Conservation (phyloP, 2,888 invertebrate species). For the Amblyjoppa proteus region DNA sequence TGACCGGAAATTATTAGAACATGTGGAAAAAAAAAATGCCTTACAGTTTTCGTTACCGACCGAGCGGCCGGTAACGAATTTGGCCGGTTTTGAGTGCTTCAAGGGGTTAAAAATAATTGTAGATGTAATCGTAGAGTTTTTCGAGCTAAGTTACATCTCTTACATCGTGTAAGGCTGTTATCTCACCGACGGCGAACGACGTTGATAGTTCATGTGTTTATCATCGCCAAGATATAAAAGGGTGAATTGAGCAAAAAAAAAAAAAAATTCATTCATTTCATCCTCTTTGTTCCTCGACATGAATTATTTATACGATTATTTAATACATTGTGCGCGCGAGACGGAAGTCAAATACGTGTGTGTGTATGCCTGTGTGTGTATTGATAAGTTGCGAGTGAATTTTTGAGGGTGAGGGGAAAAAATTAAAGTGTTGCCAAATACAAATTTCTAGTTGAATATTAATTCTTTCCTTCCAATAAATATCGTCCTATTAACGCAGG, state of each 20-base stretch:
- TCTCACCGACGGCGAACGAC: constrained; percentile 35
- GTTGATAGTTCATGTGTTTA: too few species aligned
- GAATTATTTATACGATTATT: constrained; percentile 57
- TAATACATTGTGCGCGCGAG: constrained; percentile 37
- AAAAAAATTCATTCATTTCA: constrained; percentile 7
- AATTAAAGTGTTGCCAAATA: constrained; percentile 64
- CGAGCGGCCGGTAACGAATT: too few species aligned
- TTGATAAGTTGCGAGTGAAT: too few species aligned
- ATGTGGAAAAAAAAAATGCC: too few species aligned
- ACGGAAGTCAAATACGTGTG: constrained; percentile 5
- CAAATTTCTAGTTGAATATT: too few species aligned
- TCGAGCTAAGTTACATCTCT: constrained; percentile 55
- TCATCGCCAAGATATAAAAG: too few species aligned
- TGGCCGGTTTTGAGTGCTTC: too few species aligned
- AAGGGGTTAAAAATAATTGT: constrained; percentile 37
- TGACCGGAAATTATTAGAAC: too few species aligned
- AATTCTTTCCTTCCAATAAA: too few species aligned
- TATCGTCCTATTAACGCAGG: too few species aligned
- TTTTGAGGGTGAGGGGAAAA: constrained; percentile 40
- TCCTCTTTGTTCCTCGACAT: constrained; percentile 42
- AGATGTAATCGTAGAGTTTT: neutral
- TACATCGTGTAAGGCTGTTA: constrained; percentile 66
- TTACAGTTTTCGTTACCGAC: too few species aligned
- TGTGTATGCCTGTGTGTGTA: neutral
- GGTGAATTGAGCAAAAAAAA: neutral